phyloP scores from a whole-genome alignment of 2,888 invertebrate species.

The Hyposoter dolosus region DNA sequence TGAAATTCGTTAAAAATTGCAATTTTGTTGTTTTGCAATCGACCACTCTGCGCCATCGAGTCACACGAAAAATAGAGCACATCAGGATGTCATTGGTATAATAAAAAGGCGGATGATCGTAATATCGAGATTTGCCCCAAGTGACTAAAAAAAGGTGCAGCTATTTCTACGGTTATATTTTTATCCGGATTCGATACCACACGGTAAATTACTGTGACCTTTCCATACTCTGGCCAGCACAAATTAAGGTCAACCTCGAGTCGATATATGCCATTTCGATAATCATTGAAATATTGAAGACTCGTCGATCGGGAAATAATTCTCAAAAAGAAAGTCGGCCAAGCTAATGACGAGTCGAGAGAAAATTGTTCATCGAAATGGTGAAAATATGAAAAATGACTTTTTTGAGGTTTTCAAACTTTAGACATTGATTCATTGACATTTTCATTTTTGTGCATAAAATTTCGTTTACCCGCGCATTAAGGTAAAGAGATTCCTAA shows the following conservation, averaged over 20 bases:
- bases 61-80: no score
- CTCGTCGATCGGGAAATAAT: neutral
- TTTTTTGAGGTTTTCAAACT: neutral
- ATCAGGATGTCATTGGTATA: no score
- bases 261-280: neutral
- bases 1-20: no score
- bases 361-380: neutral
- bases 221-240: neutral
- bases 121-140: neutral
- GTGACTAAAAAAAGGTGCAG: neutral
- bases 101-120: neutral
- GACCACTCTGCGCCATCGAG: no score
- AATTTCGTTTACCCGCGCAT: neutral
- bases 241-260: neutral
- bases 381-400: neutral
- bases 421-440: neutral
- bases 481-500: no score
- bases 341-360: neutral
- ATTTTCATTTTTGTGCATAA: neutral
- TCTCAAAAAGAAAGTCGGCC: neutral
- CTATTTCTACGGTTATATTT: conserved; percentile 9
- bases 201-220: conserved; percentile 17
- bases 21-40: no score
- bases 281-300: conserved; percentile 1
- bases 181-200: conserved; percentile 3